Evolutionary conservation across 2,797 vertebrate genomes (phyloP).

Genomic region (Megaceryle alcyon): DNA sequence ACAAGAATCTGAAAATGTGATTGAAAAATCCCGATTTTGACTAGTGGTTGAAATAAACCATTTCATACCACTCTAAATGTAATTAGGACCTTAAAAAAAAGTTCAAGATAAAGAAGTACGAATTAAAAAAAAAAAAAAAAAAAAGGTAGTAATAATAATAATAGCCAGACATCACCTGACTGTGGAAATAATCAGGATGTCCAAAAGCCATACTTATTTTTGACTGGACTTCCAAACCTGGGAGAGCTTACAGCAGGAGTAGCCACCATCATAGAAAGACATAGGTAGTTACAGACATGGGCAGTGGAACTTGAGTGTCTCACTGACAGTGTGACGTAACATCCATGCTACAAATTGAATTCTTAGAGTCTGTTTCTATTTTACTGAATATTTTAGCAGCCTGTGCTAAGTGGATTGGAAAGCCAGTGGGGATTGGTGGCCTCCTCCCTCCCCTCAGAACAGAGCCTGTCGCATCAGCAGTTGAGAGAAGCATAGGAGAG

Average conservation of each 20-base stretch:
- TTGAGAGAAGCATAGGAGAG: accelerated
- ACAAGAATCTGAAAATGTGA: neutral
- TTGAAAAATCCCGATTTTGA: neutral
- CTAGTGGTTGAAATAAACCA: neutral
- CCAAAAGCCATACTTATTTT: neutral
- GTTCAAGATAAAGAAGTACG: neutral
- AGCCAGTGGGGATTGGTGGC: neutral
- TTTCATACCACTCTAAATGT: neutral
- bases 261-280: neutral
- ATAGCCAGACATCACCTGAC: neutral
- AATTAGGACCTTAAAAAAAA: neutral
- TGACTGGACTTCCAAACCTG: neutral
- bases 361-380: neutral
- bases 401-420: neutral
- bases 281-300: accelerated
- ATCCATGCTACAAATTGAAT: neutral
- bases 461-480: neutral
- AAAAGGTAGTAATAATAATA: neutral
- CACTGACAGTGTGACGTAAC: neutral
- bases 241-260: neutral
- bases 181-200: neutral
- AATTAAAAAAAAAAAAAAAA: neutral
- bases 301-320: neutral
- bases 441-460: neutral
- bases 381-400: neutral